Evolutionary conservation across 1,140 invertebrate genomes (phyloP), one percentile per base, ranked within the genome.

Genomic region (Listronotus oregonensis): DNA sequence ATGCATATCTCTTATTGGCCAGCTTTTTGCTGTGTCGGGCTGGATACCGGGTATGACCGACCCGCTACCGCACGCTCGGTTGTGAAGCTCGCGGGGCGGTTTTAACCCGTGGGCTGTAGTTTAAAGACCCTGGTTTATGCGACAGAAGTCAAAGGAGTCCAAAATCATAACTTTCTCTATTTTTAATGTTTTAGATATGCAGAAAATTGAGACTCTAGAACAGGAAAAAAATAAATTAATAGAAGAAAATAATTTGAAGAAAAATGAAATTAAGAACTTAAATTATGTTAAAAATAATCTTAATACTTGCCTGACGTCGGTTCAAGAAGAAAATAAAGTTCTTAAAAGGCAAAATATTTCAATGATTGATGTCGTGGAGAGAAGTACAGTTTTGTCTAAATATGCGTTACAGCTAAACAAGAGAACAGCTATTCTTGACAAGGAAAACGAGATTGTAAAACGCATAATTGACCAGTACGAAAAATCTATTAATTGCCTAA

Each of bases 401-500:
- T 52, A 15, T 39, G n/a, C 5, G 1, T 12, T 9, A 14, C 4
- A 6, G 2, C 5, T 52, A 8, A 3, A 14, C 6, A 34, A 12
- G 5, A 52, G 56, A 55, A 42, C 57, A 58, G 10, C 4, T 6
- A 34, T 4, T 49, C 27, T 46, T 6, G 52, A 44, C 57, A 42
- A 11, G 37, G 54, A 58, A 57, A 7, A 15, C 6, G 40, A 42
- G 1, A 17, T 42, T 12, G 15, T 42, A 17, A 57, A 59, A 47
- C 8, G 14, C 12, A 46, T 15, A 32, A 10, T 59, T 8, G 31
- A 47, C 21, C 43, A 59, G 21, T 40, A 59, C 6, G 57, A 61
- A 34, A 55, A 54, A 39, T 43, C 43, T 3, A 8, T 61, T 3
- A 37, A 61, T 9, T 11, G 18, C 32, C 7, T 67, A 42, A 61